Percentiles rank a stretch among this genome's conserved stretches.
These are phyloP conservation scores for Melanotaenia trifasciata DNA, from an alignment of 2,797 vertebrate species.

Conservation along the genomic window DNA sequence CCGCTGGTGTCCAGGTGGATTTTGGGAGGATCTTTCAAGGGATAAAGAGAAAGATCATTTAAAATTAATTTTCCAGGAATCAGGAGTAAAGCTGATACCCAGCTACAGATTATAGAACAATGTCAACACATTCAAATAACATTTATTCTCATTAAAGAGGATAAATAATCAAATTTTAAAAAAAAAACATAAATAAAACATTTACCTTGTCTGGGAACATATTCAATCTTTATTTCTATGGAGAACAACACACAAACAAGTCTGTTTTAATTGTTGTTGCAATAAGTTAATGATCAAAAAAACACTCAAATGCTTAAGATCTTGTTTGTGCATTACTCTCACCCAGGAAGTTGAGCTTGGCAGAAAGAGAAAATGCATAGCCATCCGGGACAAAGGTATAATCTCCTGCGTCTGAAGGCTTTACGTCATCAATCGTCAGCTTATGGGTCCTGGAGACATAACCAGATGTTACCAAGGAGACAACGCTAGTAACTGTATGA, in stretches of 20 bases:
- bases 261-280: not conserved
- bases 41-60: not conserved
- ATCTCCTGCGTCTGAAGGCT: conserved; percentile 88
- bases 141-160: not conserved
- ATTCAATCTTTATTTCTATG: conserved; percentile 91
- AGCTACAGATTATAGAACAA: not conserved
- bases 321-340: conserved; percentile 2
- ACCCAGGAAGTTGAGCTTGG: conserved; percentile 95
- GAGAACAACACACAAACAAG: conserved; percentile 28
- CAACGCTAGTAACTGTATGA: conserved; percentile 43
- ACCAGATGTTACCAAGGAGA: conserved; percentile 66
- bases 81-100: not conserved
- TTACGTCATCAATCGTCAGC: conserved; percentile 88
- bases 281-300: not conserved
- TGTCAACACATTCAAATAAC: not conserved
- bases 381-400: conserved; percentile 92
- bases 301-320: not conserved
- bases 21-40: conserved; percentile 88
- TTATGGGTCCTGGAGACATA: conserved; percentile 86
- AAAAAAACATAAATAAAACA: not conserved
- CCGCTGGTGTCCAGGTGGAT: conserved; percentile 90
- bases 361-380: conserved; percentile 88
- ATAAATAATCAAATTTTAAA: too few species aligned
- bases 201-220: conserved; percentile 86
- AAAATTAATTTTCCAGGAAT: not conserved